Conservation (phyloP, 1,140 invertebrate species). For the Solenopsis invicta region DNA sequence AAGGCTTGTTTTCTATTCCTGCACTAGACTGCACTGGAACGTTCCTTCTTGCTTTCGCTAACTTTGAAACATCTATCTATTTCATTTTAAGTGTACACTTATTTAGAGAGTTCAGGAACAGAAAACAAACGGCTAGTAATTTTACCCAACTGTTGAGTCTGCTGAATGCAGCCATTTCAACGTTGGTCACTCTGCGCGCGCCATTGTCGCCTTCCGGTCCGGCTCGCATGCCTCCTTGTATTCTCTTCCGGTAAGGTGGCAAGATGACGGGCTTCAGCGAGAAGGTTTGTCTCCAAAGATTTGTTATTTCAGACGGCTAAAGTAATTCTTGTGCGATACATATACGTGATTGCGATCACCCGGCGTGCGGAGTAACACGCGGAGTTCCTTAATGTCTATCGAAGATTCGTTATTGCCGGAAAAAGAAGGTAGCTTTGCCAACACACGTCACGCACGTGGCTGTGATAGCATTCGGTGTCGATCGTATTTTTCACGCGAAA, state of each 20-base stretch:
- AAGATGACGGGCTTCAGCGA: conserved; percentile 84
- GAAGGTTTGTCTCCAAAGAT: conserved; percentile 80
- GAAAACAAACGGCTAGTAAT: too few species aligned
- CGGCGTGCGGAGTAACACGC: neutral
- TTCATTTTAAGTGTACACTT: too few species aligned
- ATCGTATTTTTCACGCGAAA: neutral
- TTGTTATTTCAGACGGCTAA: conserved; percentile 61
- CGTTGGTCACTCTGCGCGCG: conserved; percentile 17
- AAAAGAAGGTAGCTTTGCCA: neutral
- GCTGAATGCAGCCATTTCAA: neutral
- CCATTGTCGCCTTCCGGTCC: conserved; percentile 58
- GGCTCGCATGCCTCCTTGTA: neutral
- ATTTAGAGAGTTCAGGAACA: too few species aligned
- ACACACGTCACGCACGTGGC: conserved; percentile 65
- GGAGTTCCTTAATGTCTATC: neutral
- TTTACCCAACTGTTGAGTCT: too few species aligned
- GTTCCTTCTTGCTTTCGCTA: too few species aligned
- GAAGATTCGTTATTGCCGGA: neutral
- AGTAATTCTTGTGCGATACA: neutral
- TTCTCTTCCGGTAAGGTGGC: conserved; percentile 79
- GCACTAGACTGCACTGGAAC: too few species aligned
- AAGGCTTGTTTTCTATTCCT: too few species aligned
- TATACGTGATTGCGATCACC: neutral
- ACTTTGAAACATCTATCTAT: too few species aligned
- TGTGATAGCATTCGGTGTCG: conserved; percentile 2